phyloP scores from a whole-genome alignment of 1,140 invertebrate genomes.

The Pollicipes pollicipes region DNA sequence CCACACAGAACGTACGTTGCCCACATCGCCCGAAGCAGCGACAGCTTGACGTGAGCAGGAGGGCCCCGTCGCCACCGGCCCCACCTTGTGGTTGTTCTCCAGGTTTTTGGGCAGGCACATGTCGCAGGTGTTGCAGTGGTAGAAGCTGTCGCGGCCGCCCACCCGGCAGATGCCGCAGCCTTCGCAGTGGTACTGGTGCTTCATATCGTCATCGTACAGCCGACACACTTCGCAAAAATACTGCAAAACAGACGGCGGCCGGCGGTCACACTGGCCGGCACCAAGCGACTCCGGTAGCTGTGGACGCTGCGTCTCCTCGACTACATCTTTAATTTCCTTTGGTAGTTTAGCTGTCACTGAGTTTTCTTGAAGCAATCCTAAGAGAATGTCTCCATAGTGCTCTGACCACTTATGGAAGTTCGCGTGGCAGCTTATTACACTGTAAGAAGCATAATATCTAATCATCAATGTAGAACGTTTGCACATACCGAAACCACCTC shows the following conservation, averaged over 20 bases:
- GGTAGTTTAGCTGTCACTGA: background rate
- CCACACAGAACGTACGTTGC: too few relatives aligned
- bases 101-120: slow-evolving; percentile 64
- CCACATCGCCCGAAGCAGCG: too few relatives aligned
- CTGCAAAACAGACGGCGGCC: too few relatives aligned
- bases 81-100: slow-evolving; percentile 59
- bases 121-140: slow-evolving; percentile 69
- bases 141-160: slow-evolving; percentile 64
- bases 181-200: slow-evolving; percentile 71
- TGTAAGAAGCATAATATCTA: too few relatives aligned
- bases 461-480: too few relatives aligned
- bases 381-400: too few relatives aligned
- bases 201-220: slow-evolving; percentile 74
- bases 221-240: slow-evolving; percentile 72
- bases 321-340: too few relatives aligned
- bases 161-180: slow-evolving; percentile 73
- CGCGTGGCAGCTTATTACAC: too few relatives aligned
- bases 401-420: too few relatives aligned
- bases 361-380: background rate
- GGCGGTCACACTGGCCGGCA: slow-evolving; percentile 15
- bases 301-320: background rate
- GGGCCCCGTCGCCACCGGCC: too few relatives aligned
- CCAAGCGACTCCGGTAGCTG: slow-evolving; percentile 9
- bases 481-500: too few relatives aligned
- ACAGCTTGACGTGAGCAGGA: too few relatives aligned